phyloP scores from a whole-genome alignment of 2,797 vertebrate genomes.

The Mastacembelus armatus region DNA sequence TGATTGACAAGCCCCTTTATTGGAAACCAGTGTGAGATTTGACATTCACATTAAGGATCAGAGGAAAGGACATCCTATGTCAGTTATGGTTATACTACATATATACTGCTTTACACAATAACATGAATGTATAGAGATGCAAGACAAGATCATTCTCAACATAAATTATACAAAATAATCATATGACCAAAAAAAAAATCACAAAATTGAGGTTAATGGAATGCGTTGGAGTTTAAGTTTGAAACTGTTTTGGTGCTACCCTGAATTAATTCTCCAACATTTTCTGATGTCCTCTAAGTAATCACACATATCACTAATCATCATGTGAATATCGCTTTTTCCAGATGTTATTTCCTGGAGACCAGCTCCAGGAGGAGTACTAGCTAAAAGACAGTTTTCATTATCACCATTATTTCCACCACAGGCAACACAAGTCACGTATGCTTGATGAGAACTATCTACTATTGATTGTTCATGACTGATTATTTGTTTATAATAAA shows the following conservation, averaged over 20 bases:
- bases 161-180: neutral
- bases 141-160: neutral
- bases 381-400: neutral
- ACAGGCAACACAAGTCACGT: neutral
- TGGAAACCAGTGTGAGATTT: too few species aligned
- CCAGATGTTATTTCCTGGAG: neutral
- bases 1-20: too few species aligned
- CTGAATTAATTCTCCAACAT: neutral
- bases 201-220: neutral
- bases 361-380: conserved; percentile 12
- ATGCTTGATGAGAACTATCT: neutral
- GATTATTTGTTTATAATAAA: neutral
- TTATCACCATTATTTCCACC: neutral
- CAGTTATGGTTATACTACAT: too few species aligned
- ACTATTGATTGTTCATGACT: neutral
- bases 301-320: neutral
- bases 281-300: neutral
- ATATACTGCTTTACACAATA: neutral
- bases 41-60: too few species aligned
- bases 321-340: neutral
- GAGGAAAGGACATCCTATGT: too few species aligned
- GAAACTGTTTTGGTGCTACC: neutral
- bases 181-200: neutral
- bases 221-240: neutral
- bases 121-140: neutral